Percentiles rank a stretch among this genome's conserved stretches.
Evolutionary conservation across 1,140 invertebrate genomes (phyloP).

Genomic region (Macrobrachium nipponense): DNA sequence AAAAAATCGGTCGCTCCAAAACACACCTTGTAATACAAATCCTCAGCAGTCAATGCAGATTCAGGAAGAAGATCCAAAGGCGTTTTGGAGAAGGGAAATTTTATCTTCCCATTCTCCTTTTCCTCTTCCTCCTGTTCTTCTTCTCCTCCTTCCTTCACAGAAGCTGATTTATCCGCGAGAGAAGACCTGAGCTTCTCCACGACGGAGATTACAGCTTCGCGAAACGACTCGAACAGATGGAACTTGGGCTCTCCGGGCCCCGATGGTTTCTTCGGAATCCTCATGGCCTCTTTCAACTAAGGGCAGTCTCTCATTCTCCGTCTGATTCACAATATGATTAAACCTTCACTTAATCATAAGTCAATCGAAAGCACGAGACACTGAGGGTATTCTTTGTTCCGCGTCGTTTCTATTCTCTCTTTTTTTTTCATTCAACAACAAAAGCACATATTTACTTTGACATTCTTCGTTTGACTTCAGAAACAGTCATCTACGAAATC

Average conservation of each 20-base stretch:
- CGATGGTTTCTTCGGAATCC: neutral
- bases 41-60: neutral
- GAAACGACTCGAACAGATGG: conserved; percentile 26
- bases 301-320: neutral
- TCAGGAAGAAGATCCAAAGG: neutral
- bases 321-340: neutral
- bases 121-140: neutral
- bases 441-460: too few relatives aligned
- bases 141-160: neutral
- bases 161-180: neutral
- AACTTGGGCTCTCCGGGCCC: neutral
- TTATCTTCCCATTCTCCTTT: neutral
- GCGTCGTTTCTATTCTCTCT: too few relatives aligned
- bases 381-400: too few relatives aligned
- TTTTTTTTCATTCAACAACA: too few relatives aligned
- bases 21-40: neutral
- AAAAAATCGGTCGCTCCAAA: too few relatives aligned
- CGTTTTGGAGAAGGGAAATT: neutral
- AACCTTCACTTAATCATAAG: too few relatives aligned
- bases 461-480: too few relatives aligned
- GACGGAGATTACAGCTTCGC: conserved; percentile 31
- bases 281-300: neutral
- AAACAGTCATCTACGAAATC: too few relatives aligned
- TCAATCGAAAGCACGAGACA: too few relatives aligned
- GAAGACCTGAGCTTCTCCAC: conserved; percentile 32